Base-by-base conservation (phyloP, 2,888 invertebrate genomes). In the Lepidochitona cinerea region DNA sequence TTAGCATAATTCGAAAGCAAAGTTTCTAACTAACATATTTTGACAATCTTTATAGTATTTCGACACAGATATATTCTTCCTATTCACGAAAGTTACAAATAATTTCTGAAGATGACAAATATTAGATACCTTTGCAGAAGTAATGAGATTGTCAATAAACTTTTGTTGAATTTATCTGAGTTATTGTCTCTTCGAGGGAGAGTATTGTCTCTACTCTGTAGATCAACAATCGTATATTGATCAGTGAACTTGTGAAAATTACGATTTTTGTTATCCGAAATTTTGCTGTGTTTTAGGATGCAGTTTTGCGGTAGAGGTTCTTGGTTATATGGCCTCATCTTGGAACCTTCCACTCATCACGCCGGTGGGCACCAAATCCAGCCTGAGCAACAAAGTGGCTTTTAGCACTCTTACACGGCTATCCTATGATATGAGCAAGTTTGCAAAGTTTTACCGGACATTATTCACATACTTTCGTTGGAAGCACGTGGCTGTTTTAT, bases 301-400 rank as follows among this genome's bases (percentile, higher is more conserved):
- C 66, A 80, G 80, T 29, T 76, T 73, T 26, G 79, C 82, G 0
- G 78, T 81, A 33, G 76, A 79, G 71, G 76, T 76, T 9, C 70
- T 82, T 36, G 77, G 77, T 1, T 76, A 80, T 67, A 78, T 83
- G 81, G 80, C 80, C 32, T 77, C 78, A 32, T 64, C 76, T 6
- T 81, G 81, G 82, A 79, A 83, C 71, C 70, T 83, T 12, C 81
- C 82, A 2, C 72, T 82, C 41, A 78, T 83, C 59, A 83, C 81
- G 6, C 82, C 82, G 6, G 76, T 80, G 0, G 82, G 80, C 12
- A 81, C 77, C 12, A 76, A 75, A 12, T 80, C 74, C 65, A 77
- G 67, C 5, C 72, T 83, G 14, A 79, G 75, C 3, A 75, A 83
- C 79, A 84, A 84, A 73, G 59, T 36, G 0, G 69, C 79, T 53